Evolutionary conservation across 2,888 invertebrate genomes (phyloP).

Genomic region (Drosophila nr. fundita): DNA sequence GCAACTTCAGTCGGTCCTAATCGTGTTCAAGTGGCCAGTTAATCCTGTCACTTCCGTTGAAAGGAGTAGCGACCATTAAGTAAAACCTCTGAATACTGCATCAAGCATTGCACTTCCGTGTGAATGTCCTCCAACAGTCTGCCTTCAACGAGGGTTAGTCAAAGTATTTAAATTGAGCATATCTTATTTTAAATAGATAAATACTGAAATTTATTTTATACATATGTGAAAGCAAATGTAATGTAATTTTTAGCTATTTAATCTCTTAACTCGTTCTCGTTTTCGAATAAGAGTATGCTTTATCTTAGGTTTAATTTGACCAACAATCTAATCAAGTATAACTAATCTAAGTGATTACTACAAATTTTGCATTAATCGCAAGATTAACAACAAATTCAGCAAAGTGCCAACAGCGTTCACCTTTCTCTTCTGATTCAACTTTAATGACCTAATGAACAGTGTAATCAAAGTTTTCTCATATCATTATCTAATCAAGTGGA

Average conservation of each 20-base stretch:
- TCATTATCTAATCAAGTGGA: slow-evolving; percentile 22
- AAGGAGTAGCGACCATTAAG: slow-evolving; percentile 24
- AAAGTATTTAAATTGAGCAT: neutral
- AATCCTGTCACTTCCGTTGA: slow-evolving; percentile 70
- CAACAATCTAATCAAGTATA: neutral
- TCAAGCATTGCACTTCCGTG: slow-evolving; percentile 55
- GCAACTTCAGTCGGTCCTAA: slow-evolving; percentile 38
- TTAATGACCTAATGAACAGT: slow-evolving; percentile 13
- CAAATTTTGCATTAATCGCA: neutral
- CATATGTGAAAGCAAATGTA: too few relatives aligned
- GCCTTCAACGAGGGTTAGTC: slow-evolving; percentile 38
- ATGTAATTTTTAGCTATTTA: neutral
- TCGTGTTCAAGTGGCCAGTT: slow-evolving; percentile 77
- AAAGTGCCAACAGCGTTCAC: neutral
- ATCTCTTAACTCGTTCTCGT: neutral
- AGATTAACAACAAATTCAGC: neutral
- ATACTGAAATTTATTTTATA: neutral
- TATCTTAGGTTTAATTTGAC: neutral
- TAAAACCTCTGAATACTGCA: slow-evolving; percentile 35
- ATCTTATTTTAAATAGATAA: neutral
- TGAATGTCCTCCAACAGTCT: slow-evolving; percentile 41
- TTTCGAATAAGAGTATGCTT: neutral
- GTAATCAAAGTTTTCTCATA: slow-evolving; percentile 7
- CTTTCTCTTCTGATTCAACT: slow-evolving; percentile 8
- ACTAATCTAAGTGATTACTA: neutral